Conservation (phyloP, 2,113 vertebrate species). For the Alosa alosa region DNA sequence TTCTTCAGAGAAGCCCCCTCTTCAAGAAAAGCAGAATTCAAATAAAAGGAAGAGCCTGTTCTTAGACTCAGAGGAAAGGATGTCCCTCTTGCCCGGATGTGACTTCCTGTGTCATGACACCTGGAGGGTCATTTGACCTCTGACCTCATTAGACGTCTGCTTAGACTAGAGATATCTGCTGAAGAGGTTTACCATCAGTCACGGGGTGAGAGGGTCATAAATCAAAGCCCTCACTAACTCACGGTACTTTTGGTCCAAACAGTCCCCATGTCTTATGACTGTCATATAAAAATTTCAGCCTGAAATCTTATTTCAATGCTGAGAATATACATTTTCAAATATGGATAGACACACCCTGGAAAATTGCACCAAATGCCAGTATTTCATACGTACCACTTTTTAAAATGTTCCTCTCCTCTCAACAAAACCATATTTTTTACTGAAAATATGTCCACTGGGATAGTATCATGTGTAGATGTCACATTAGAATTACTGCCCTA, state of each 20-base stretch:
- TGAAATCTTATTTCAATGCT: too few relatives aligned
- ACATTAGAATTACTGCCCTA: too few relatives aligned
- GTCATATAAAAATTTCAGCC: too few relatives aligned
- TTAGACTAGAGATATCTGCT: not conserved
- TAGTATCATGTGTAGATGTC: too few relatives aligned
- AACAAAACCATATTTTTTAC: too few relatives aligned
- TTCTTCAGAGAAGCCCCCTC: not conserved
- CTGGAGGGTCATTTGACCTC: conserved; percentile 30
- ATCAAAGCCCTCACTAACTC: not conserved
- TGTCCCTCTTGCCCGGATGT: conserved; percentile 40
- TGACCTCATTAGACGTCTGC: conserved; percentile 20
- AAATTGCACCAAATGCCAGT: too few relatives aligned
- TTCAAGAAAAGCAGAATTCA: not conserved
- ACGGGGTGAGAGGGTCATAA: not conserved
- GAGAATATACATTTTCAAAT: too few relatives aligned
- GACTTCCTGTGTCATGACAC: conserved; percentile 34
- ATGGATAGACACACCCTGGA: too few relatives aligned
- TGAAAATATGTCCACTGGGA: too few relatives aligned
- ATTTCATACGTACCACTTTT: too few relatives aligned
- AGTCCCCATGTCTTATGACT: too few relatives aligned
- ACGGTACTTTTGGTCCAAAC: not conserved
- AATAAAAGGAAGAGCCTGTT: not conserved
- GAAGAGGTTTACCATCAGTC: conserved; percentile 12
- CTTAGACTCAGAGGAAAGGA: conserved; percentile 22
- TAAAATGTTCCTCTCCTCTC: too few relatives aligned